Evolutionary conservation across 2,888 invertebrate species (phyloP).

Genomic region (Mimas tiliae): DNA sequence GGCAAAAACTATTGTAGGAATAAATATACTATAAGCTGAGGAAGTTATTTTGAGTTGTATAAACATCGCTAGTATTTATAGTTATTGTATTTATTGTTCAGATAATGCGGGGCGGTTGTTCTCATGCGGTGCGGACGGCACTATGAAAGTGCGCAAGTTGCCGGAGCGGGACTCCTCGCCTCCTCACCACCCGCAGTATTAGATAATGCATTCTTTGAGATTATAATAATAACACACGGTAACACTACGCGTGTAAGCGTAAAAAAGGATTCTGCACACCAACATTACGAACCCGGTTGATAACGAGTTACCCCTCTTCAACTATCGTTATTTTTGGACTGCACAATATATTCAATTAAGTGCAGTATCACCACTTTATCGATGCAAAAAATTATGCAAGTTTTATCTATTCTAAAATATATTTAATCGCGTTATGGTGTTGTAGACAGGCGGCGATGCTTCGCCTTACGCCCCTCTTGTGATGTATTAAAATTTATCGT

Average conservation of each 20-base stretch:
- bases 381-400: not conserved
- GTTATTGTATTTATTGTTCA: conserved; percentile 36
- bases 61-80: no score
- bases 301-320: not conserved
- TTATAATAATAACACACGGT: not conserved
- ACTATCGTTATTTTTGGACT: not conserved
- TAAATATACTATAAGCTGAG: no score
- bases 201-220: conserved; percentile 28
- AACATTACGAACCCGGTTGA: no score
- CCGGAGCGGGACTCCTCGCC: conserved; percentile 88
- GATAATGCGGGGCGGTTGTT: conserved; percentile 95
- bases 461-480: conserved; percentile 53
- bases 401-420: not conserved
- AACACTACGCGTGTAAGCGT: not conserved
- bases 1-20: no score
- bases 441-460: not conserved
- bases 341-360: not conserved
- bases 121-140: conserved; percentile 99
- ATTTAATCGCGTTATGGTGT: not conserved
- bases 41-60: no score
- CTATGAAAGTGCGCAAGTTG: conserved; percentile 97
- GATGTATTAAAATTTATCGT: conserved; percentile 78
- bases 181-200: conserved; percentile 67
- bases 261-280: not conserved
- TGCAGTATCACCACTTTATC: not conserved